Percentiles rank a stretch among this genome's conserved stretches.
These are phyloP conservation scores for Bovichtus diacanthus DNA, from an alignment of 2,797 vertebrate species.

Conservation along the genomic window DNA sequence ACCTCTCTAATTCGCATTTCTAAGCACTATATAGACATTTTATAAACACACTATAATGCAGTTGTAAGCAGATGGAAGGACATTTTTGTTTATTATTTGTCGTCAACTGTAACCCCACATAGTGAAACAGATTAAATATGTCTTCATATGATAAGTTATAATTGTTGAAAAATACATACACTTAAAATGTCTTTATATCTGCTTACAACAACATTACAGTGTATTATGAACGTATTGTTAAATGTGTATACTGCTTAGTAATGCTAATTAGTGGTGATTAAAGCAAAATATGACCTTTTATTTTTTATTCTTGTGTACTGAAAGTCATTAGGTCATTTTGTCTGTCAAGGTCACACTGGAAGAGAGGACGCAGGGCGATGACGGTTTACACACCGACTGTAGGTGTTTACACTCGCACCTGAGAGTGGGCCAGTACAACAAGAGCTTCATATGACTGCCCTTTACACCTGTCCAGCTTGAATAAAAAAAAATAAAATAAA, in stretches of 20 bases:
- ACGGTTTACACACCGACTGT: constrained; percentile 14
- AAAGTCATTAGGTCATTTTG: neutral
- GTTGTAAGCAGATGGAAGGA: neutral
- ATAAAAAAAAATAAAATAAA: neutral
- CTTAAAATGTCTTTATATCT: neutral
- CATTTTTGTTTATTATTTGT: neutral
- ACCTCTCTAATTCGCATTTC: neutral
- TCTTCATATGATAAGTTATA: neutral
- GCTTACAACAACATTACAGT: neutral
- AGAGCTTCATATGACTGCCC: neutral
- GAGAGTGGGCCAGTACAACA: constrained; percentile 18
- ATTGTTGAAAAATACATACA: neutral
- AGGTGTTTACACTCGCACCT: constrained; percentile 5
- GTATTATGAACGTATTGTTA: neutral
- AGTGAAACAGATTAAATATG: neutral
- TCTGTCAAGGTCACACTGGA: neutral
- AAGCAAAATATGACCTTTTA: neutral
- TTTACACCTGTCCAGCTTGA: neutral
- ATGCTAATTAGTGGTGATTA: neutral
- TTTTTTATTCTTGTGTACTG: neutral
- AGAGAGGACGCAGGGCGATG: neutral
- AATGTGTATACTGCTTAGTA: neutral
- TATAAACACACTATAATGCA: neutral
- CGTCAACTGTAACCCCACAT: neutral
- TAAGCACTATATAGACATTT: neutral